Percentiles rank a stretch among this genome's conserved stretches.
phyloP scores from a whole-genome alignment of 2,888 invertebrate species.

The Ceratothoa steindachneri region DNA sequence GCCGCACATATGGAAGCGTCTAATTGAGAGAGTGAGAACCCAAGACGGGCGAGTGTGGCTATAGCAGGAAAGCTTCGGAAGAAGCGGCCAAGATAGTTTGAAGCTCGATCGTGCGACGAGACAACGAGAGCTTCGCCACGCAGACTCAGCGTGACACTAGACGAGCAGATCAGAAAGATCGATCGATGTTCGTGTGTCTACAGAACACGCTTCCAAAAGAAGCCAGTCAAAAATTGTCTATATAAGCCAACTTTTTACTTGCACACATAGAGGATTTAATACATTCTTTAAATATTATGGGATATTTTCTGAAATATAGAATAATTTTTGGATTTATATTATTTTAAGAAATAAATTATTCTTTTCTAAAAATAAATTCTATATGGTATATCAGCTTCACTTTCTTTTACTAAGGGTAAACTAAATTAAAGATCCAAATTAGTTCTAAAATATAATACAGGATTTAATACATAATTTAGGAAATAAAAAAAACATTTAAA shows the following conservation, averaged over 20 bases:
- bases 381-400: too few species aligned
- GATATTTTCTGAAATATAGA: too few species aligned
- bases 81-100: slow-evolving; percentile 5
- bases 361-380: too few species aligned
- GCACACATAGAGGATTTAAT: not conserved
- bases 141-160: not conserved
- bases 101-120: slow-evolving; percentile 1
- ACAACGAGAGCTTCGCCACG: slow-evolving; percentile 2
- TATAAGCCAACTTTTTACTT: not conserved
- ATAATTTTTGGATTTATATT: too few species aligned
- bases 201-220: not conserved
- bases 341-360: too few species aligned
- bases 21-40: slow-evolving; percentile 7
- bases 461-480: too few species aligned
- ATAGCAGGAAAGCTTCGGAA: not conserved
- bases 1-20: not conserved
- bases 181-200: slow-evolving; percentile 4
- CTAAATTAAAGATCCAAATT: too few species aligned
- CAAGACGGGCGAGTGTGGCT: not conserved
- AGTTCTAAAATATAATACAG: too few species aligned
- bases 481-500: too few species aligned
- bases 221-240: not conserved
- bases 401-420: too few species aligned
- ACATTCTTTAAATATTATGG: too few species aligned
- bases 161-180: not conserved